These are phyloP conservation scores for Austrolebias charrua DNA, from an alignment of 2,797 vertebrate genomes.

Conservation along the genomic window DNA sequence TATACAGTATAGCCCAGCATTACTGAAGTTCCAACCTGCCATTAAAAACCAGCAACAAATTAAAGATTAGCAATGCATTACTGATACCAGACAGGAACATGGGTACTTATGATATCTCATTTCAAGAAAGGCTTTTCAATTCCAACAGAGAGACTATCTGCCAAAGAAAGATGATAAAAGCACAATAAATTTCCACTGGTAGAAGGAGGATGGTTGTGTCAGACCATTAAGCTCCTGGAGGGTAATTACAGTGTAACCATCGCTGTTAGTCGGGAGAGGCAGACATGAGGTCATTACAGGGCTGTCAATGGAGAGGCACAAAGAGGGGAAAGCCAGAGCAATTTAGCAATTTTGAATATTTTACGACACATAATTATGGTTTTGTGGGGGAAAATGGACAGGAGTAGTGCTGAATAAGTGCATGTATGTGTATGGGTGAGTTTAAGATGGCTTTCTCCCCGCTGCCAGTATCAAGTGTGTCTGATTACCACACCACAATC, in stretches of 20 bases:
- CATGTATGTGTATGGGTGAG: constrained; percentile 34
- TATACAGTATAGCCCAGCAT: background rate
- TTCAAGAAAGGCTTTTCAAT: constrained; percentile 53
- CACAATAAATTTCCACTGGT: constrained; percentile 61
- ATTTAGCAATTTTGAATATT: constrained; percentile 79
- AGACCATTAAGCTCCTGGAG: constrained; percentile 72
- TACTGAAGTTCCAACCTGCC: constrained; percentile 4
- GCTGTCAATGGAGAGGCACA: constrained; percentile 68
- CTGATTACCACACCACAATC: constrained; percentile 75
- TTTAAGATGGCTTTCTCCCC: constrained; percentile 34
- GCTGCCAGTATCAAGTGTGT: constrained; percentile 69
- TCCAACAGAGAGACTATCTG: constrained; percentile 20
- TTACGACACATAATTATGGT: constrained; percentile 78
- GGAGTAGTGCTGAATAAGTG: constrained; percentile 53
- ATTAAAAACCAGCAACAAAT: constrained; percentile 42
- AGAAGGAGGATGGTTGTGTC: constrained; percentile 65
- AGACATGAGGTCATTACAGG: constrained; percentile 77
- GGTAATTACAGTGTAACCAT: constrained; percentile 75
- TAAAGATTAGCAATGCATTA: constrained; percentile 37
- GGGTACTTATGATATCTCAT: constrained; percentile 28
- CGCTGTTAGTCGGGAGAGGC: constrained; percentile 68
- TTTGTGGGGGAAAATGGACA: constrained; percentile 58
- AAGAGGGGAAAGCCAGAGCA: constrained; percentile 69
- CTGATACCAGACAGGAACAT: constrained; percentile 39
- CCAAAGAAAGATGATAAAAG: constrained; percentile 61